Base-by-base conservation (phyloP, 1,140 invertebrate genomes). In the Heterodera carotae region DNA sequence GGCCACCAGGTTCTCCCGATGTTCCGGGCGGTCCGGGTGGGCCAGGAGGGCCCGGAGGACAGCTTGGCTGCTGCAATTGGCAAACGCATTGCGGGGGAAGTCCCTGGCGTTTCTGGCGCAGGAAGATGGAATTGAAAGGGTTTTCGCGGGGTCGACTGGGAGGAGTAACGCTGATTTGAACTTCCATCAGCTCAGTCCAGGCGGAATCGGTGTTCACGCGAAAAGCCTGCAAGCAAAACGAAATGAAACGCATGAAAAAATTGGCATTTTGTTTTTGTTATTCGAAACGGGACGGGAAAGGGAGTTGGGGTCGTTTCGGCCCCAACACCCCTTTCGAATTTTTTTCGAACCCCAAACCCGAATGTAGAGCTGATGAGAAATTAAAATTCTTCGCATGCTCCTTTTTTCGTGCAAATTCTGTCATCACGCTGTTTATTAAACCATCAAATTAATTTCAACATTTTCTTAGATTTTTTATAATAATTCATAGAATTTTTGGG, bases 101-200 rank as follows among this genome's bases (percentile, higher is more conserved):
- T 29, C 78, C 79, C 31, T 77, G 79, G 48, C 80, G 68, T 64
- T 83, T 79, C 33, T 56, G 68, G 71, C 82, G 79, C 59, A 48
- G 78, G 75, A 84, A 84, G 48, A 81, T 81, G 33, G 59, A 72
- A 80, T 81, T 75, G 79, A 82, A 78, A 10, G 83, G 83, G 34
- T 81, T 79, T 34, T 83, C 80, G 7, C 76, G 64, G 6, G 69
- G 81, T 27, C 75, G 74, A 31, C 62, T 69, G 48, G 74, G 81
- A 31, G 75, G 81, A 71, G 83, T 82, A 22, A 79, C 83, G 22
- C 68, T 68, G 43, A 82, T 31, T 59, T 82, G 81, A 15, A 82
- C 69, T 12, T 82, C 83, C 81, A 82, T 82, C 34, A 82, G 62
- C 22, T 85, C 75, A 25, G 82, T 77, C 81, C 81, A 82, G 22